Percentiles rank a stretch among this genome's conserved stretches.
These are phyloP conservation scores for Oppia nitens DNA, from an alignment of 1,140 invertebrate species.

Conservation along the genomic window DNA sequence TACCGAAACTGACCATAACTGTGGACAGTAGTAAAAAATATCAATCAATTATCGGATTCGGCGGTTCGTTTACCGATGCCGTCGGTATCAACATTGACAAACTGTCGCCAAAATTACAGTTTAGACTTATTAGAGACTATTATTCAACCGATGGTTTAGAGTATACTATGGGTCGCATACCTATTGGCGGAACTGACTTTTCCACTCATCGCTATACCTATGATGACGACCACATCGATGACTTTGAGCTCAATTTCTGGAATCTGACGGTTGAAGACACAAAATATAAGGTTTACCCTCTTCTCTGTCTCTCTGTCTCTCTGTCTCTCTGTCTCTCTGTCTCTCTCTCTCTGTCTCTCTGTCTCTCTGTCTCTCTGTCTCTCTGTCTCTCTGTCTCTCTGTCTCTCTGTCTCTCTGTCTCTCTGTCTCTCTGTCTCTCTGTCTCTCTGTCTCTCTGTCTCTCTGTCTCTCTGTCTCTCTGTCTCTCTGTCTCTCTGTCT, in stretches of 20 bases:
- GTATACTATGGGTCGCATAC: constrained; percentile 54
- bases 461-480: too few relatives aligned
- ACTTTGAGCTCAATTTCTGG: constrained; percentile 47
- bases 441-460: too few relatives aligned
- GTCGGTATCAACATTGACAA: constrained; percentile 51
- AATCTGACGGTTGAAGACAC: constrained; percentile 45
- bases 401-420: too few relatives aligned
- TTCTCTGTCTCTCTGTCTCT: too few relatives aligned
- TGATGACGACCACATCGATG: constrained; percentile 36
- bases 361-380: too few relatives aligned
- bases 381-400: too few relatives aligned
- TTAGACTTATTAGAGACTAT: constrained; percentile 25
- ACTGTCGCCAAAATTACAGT: constrained; percentile 36
- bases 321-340: too few relatives aligned
- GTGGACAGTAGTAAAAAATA: constrained; percentile 21
- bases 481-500: too few relatives aligned
- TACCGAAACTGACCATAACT: constrained; percentile 8
- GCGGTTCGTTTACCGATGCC: constrained; percentile 71
- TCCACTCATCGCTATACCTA: constrained; percentile 49
- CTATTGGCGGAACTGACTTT: constrained; percentile 69
- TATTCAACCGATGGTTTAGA: constrained; percentile 32
- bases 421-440: too few relatives aligned
- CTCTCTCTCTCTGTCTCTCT: too few relatives aligned
- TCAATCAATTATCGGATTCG: constrained; percentile 49
- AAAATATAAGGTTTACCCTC: constrained; percentile 40